Percentiles rank a stretch among this genome's conserved stretches.
These are phyloP conservation scores for Isurus oxyrinchus DNA, from an alignment of 2,113 vertebrate species.

Conservation along the genomic window DNA sequence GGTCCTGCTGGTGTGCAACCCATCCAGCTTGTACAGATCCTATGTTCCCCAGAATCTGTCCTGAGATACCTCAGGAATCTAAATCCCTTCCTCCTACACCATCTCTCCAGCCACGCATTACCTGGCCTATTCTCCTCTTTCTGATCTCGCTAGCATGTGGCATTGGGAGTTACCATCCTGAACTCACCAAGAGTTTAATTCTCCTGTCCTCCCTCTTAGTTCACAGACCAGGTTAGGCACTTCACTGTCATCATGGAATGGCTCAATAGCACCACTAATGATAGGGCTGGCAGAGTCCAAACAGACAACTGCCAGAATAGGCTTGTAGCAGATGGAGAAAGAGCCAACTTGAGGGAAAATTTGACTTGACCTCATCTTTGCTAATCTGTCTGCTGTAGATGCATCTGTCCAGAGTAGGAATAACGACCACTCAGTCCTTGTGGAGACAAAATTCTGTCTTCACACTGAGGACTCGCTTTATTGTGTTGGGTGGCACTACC, in stretches of 20 bases:
- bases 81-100: too few species aligned
- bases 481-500: neutral
- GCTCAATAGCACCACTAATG: neutral
- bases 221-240: neutral
- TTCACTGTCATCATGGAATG: neutral
- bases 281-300: neutral
- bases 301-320: neutral
- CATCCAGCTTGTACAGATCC: too few species aligned
- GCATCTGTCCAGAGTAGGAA: neutral
- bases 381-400: neutral
- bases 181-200: neutral
- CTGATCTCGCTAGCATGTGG: too few species aligned
- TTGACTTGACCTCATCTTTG: neutral
- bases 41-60: too few species aligned
- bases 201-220: neutral
- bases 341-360: neutral
- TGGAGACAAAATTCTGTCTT: neutral
- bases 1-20: too few species aligned
- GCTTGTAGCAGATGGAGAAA: neutral
- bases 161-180: too few species aligned
- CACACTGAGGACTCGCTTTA: neutral
- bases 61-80: too few species aligned
- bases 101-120: too few species aligned
- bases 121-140: too few species aligned
- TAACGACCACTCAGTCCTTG: neutral